Conservation (phyloP, 37 sponge, comb jelly and placozoan species). For the Aplysina aerophoba region DNA sequence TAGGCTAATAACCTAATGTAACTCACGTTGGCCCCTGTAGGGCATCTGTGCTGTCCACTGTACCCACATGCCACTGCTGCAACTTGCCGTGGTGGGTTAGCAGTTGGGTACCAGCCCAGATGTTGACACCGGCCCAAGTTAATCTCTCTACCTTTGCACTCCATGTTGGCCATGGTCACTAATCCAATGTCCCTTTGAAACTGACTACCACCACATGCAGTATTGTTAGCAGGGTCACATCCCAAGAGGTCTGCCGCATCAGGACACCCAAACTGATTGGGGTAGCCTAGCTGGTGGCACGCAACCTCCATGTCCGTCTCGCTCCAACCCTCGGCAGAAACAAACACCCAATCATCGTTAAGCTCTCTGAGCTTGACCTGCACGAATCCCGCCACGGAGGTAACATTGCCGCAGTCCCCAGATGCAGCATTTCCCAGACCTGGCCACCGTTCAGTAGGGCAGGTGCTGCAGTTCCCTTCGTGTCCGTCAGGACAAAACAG, state of each 20-base stretch:
- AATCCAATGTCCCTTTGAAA: background rate
- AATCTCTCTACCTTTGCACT: background rate
- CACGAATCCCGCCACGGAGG: background rate
- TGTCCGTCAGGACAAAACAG: background rate
- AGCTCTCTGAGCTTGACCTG: slow-evolving; percentile 8
- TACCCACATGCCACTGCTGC: slow-evolving; percentile 22
- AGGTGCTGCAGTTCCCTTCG: background rate
- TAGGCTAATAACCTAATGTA: no score
- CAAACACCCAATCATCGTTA: slow-evolving; percentile 54
- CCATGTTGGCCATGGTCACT: background rate
- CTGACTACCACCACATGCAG: background rate
- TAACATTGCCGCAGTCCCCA: background rate
- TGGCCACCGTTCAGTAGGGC: background rate
- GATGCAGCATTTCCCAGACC: background rate
- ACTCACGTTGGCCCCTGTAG: background rate
- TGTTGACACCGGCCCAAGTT: background rate
- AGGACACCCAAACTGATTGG: background rate
- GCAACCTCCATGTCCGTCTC: slow-evolving; percentile 9
- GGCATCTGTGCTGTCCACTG: background rate
- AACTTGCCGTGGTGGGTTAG: background rate
- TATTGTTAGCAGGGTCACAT: background rate
- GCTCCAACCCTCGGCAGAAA: slow-evolving; percentile 46
- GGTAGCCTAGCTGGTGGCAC: slow-evolving; percentile 49
- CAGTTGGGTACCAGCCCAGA: background rate
- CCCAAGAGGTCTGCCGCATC: background rate